Evolutionary conservation across 37 sponge, comb jelly and placozoan genomes (phyloP).

Genomic region (Oscarella lobularis): DNA sequence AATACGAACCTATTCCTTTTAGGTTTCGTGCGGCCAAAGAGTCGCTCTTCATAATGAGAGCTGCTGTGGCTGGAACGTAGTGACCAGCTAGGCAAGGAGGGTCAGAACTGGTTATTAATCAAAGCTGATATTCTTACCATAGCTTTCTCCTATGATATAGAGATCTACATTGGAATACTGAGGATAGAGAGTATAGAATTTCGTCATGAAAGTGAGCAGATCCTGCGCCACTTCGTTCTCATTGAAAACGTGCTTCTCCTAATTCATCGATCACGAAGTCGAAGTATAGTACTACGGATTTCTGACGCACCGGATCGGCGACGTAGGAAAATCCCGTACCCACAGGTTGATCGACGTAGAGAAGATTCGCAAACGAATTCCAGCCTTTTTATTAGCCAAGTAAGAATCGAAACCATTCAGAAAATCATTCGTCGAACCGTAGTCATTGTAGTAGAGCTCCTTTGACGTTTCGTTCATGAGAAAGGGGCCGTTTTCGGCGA

Average conservation of each 20-base stretch:
- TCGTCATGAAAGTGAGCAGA: constrained; percentile 41
- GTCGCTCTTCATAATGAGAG: constrained; percentile 59
- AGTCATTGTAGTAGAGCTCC: constrained; percentile 37
- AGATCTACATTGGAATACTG: constrained; percentile 64
- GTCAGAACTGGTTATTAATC: neutral
- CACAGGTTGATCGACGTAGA: constrained; percentile 76
- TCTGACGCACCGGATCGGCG: constrained; percentile 14
- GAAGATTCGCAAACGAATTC: constrained; percentile 77
- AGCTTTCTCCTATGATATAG: constrained; percentile 75
- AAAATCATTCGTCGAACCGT: constrained; percentile 29
- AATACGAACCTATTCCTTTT: constrained; percentile 50
- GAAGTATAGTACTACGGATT: neutral
- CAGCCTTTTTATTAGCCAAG: too few species aligned
- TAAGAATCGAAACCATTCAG: too few species aligned
- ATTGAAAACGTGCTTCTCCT: constrained; percentile 41
- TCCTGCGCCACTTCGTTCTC: constrained; percentile 63
- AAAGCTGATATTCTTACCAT: constrained; percentile 28
- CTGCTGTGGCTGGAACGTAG: constrained; percentile 75
- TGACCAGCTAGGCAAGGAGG: constrained; percentile 55
- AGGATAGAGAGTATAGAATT: constrained; percentile 55
- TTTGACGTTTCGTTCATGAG: constrained; percentile 22
- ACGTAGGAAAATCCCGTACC: constrained; percentile 83
- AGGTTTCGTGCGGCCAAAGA: constrained; percentile 62
- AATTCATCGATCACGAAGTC: too few species aligned
- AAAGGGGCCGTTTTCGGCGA: constrained; percentile 81